phyloP scores from a whole-genome alignment of 1,140 invertebrate genomes.

The Bombus consobrinus region DNA sequence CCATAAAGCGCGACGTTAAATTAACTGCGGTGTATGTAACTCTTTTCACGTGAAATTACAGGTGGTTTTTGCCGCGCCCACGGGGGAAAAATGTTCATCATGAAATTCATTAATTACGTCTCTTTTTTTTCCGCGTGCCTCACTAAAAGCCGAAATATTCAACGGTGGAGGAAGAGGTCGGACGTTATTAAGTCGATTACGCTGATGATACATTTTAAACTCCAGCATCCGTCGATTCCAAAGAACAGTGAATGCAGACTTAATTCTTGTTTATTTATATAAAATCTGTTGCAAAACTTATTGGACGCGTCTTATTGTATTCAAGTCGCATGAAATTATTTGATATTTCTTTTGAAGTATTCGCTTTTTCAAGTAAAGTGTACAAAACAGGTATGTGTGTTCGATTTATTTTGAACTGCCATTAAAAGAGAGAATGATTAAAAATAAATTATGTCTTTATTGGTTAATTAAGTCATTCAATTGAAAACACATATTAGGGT shows the following conservation, averaged over 20 bases:
- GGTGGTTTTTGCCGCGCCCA: conserved; percentile 23
- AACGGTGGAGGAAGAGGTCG: neutral
- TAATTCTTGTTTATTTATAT: no score
- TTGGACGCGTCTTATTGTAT: no score
- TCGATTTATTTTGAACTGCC: neutral
- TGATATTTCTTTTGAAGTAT: no score
- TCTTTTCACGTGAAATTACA: conserved; percentile 45
- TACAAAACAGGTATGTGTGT: neutral
- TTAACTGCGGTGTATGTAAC: conserved; percentile 43
- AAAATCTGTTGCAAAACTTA: no score
- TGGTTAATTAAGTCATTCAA: conserved; percentile 17
- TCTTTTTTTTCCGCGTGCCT: neutral
- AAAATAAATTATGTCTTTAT: neutral
- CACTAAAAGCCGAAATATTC: neutral
- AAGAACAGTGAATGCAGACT: no score
- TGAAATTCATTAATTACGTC: conserved; percentile 43
- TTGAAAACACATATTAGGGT: conserved; percentile 19
- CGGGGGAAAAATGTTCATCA: conserved; percentile 19
- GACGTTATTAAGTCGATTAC: conserved; percentile 18
- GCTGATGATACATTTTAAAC: neutral
- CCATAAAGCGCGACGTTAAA: conserved; percentile 38
- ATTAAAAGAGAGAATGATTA: neutral
- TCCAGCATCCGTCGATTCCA: neutral
- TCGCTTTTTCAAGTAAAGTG: no score
- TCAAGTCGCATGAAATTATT: no score